Base-by-base conservation (phyloP, 2,797 vertebrate species). In the Lagodon rhomboides region DNA sequence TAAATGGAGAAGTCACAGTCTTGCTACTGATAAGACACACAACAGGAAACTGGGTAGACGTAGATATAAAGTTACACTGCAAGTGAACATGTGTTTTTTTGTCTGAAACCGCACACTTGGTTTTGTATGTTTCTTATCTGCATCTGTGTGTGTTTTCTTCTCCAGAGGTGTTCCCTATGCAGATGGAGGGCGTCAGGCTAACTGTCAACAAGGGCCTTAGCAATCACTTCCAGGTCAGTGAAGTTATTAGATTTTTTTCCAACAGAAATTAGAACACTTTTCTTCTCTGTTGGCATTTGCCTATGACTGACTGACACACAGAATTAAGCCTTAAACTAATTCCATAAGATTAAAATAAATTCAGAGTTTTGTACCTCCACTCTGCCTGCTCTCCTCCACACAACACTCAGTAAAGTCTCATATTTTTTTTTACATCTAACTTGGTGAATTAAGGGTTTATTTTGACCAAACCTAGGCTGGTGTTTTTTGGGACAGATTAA, bases 181-280 rank as follows among this genome's bases (percentile, higher is more conserved):
- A 97, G 92, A 97, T 97, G 96, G 97, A 98, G 58, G 97, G 97
- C 0, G 97, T 97, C 76, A 91, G 97, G 68, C 90, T 98, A 53
- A 93, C 94, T 0, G 96, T 98, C 70, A 98, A 98, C 91, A 98
- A 98, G 80, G 97, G 97, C 27, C 94, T 98, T 38, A 98, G 97
- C 89, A 97, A 97, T 87, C 95, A 97, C 78, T 98, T 98, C 91
- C 97, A 98, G 97, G 97, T 98, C 73, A 88, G 95, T 85, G n/a
- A 15, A 44, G 10, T 61, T 77, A 9, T 30, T 12, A 12, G 20
- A 23, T 15, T 13, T 1, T 11, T 18, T 47, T 0, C 16, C 8
- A 25, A 3, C 9, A 30, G 1, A 30, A 20, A n/a, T 25, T 12
- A 16, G 8, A 13, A 49, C 20, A 1, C 11, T 2, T 15, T 50